Evolutionary conservation across 1,140 invertebrate species (phyloP), one percentile per base, ranked within the genome.

Genomic region (Hycleus cichorii): DNA sequence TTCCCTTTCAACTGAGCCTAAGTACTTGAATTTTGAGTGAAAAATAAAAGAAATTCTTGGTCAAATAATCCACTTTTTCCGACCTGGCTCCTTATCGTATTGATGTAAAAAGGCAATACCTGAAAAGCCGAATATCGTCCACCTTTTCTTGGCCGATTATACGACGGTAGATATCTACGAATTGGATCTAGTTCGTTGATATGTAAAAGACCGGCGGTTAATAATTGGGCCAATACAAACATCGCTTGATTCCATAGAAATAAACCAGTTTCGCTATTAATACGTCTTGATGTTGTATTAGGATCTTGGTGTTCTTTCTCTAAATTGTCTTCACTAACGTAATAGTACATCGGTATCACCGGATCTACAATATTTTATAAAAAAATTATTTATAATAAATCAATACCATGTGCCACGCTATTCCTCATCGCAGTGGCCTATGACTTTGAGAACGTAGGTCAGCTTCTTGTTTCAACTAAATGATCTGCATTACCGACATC

Each of bases 161-260:
- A 95, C 0, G 95, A 97, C 2, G 96, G 95, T 52, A 98, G 78
- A 78, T 98, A 96, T 43, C 97, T 81, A 56, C 95, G 78, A 57
- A 98, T 93, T 1, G 94, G 93, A 78, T 99, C 97, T 45, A 99
- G 76, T 77, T 98, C 96, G 71, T 94, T 97, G 9, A 97, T 87
- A 69, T 97, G 91, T 26, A 99, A 77, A 11, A 98, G 76, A 39
- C 89, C 88, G 49, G 88, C 88, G 24, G 90, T 91, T 24, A 99
- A 76, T 27, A 99, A 76, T 72, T 97, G 90, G 3, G 93, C 85
- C 64, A 99, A 91, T 49, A 98, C 83, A 73, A 95, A 97, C 75
- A 99, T 78, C 0, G 95, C 85, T 78, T 99, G 95, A 59, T 93
- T 94, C 93, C 93, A 95, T 4, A 89, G 75, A 70, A 83, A 88